Conservation (phyloP, 2,797 vertebrate genomes). For the Podarcis siculus region DNA sequence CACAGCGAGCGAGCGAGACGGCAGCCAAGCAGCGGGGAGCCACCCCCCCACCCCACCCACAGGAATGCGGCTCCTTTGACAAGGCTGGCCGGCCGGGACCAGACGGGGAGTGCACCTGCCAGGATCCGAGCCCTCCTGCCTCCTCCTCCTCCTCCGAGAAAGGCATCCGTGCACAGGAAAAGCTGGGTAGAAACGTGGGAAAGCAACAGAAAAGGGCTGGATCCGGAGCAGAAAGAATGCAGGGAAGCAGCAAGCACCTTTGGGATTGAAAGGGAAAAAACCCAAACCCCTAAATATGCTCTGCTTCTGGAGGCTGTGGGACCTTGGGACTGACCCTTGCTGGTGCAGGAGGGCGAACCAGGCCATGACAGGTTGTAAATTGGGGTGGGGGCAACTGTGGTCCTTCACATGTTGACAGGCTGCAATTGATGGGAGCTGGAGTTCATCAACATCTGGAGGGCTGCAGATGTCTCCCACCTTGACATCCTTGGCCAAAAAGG, state of each 20-base stretch:
- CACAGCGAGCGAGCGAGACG: background rate
- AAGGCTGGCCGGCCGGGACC: background rate
- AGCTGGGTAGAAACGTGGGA: background rate
- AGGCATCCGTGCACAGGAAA: background rate
- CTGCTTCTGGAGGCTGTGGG: background rate
- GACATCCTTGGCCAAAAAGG: no score
- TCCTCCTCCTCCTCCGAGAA: background rate
- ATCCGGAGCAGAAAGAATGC: background rate
- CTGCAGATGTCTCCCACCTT: no score
- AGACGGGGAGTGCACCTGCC: slow-evolving; percentile 13
- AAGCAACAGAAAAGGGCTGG: no score
- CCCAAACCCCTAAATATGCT: no score
- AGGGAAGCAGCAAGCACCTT: background rate
- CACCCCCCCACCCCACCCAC: background rate
- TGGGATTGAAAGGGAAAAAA: no score
- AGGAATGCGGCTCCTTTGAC: slow-evolving; percentile 8
- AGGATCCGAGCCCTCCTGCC: background rate
- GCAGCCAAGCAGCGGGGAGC: background rate
- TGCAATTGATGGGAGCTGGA: background rate
- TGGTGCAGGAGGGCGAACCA: background rate
- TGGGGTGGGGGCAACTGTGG: no score
- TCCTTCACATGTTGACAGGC: no score
- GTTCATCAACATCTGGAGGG: no score
- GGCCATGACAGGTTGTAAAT: no score
- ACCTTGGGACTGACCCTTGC: background rate